phyloP scores from a whole-genome alignment of 2,888 invertebrate species.

The Dryomyza anilis region DNA sequence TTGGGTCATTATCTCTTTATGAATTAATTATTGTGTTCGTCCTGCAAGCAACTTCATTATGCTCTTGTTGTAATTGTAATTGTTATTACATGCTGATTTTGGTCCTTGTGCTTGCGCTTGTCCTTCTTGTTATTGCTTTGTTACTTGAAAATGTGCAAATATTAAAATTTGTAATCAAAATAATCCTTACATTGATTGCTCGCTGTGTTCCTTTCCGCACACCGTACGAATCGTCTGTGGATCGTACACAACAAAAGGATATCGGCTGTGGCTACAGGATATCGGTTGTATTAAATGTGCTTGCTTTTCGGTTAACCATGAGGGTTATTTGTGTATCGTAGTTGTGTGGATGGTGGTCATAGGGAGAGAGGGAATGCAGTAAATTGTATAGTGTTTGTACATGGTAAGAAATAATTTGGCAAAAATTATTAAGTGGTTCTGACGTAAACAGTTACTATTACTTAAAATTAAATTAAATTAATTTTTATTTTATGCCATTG shows the following conservation, averaged over 20 bases:
- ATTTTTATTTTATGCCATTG: no score
- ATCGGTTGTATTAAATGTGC: slow-evolving; percentile 48
- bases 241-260: slow-evolving; percentile 24
- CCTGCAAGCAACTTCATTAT: neutral
- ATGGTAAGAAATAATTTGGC: no score
- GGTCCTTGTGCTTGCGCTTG: neutral
- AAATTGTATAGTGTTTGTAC: no score
- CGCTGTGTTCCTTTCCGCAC: no score
- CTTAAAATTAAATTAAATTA: no score
- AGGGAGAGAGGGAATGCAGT: neutral
- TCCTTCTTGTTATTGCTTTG: neutral
- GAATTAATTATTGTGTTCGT: slow-evolving; percentile 15
- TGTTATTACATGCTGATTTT: neutral
- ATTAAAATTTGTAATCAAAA: slow-evolving; percentile 26
- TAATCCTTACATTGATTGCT: slow-evolving; percentile 17
- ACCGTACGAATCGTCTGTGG: neutral
- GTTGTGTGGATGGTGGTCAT: neutral
- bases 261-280: slow-evolving; percentile 37
- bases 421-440: no score
- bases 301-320: slow-evolving; percentile 47
- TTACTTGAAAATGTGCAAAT: slow-evolving; percentile 11
- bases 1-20: slow-evolving; percentile 9
- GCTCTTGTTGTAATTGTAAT: slow-evolving; percentile 5
- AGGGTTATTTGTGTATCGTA: slow-evolving; percentile 28
- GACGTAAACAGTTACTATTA: no score